Percentiles rank a stretch among this genome's conserved stretches.
phyloP scores from a whole-genome alignment of 2,797 vertebrate species.

The Cuculus canorus region DNA sequence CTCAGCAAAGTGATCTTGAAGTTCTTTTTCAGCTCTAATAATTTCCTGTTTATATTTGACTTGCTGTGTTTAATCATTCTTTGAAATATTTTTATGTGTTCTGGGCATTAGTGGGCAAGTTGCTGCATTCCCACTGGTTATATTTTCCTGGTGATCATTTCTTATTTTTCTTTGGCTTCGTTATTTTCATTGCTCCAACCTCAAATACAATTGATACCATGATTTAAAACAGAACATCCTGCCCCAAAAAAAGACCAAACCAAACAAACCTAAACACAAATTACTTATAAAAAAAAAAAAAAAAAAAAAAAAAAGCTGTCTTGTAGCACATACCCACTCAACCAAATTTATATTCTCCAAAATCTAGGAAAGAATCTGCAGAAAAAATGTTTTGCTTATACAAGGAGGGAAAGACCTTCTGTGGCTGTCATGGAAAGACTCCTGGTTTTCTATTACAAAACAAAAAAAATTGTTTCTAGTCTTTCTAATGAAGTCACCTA shows the following conservation, averaged over 20 bases:
- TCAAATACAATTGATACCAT: neutral
- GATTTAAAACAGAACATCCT: neutral
- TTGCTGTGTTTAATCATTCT: neutral
- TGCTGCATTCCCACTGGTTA: neutral
- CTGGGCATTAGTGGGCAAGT: neutral
- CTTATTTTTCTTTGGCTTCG: neutral
- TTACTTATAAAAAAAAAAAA: neutral
- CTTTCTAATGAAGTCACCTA: neutral
- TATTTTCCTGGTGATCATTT: neutral
- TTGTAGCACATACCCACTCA: neutral
- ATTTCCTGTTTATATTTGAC: neutral
- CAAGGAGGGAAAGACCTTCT: neutral
- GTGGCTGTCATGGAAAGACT: neutral
- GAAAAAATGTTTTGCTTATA: neutral
- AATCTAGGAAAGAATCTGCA: neutral
- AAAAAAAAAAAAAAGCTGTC: too few relatives aligned
- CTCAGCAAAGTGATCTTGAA: neutral
- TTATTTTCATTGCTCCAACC: neutral
- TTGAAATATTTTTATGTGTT: neutral
- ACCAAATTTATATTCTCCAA: neutral
- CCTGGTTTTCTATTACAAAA: neutral
- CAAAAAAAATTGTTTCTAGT: neutral
- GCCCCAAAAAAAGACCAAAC: neutral
- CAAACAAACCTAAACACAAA: neutral
- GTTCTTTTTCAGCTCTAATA: neutral